Percentiles rank a stretch among this genome's conserved stretches.
Conservation (phyloP, 2,113 vertebrate species). For the Zosterops japonicus region DNA sequence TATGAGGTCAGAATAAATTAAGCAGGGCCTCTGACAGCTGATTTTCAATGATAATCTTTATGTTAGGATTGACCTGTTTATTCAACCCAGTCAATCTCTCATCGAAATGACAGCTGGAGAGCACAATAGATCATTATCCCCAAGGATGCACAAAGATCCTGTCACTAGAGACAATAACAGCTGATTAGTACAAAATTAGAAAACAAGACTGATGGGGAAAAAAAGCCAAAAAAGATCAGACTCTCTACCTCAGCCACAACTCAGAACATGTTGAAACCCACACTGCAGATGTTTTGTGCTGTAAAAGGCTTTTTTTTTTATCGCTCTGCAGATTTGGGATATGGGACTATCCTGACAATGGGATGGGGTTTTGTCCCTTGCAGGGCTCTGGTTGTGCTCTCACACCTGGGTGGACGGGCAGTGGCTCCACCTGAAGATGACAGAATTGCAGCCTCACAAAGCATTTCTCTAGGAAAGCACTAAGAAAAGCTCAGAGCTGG, state of each 20-base stretch:
- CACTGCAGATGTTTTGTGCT: not conserved
- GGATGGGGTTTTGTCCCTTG: not conserved
- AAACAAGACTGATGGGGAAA: not conserved
- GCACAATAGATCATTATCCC: constrained; percentile 15
- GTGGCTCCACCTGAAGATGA: not conserved
- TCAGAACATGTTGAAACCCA: not conserved
- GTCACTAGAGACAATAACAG: constrained; percentile 8
- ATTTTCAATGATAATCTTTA: constrained; percentile 51
- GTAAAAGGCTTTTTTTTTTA: not conserved
- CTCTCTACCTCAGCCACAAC: not conserved
- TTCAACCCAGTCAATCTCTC: constrained; percentile 42
- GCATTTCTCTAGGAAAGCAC: not conserved
- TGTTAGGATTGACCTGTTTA: constrained; percentile 55
- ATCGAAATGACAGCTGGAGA: constrained; percentile 22
- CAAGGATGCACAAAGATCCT: constrained; percentile 8
- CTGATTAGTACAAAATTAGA: constrained; percentile 15
- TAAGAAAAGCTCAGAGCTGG: not conserved
- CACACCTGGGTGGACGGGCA: not conserved
- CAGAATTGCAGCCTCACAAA: not conserved
- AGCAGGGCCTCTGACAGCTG: constrained; percentile 40
- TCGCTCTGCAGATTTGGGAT: not conserved
- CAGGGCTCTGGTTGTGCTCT: not conserved
- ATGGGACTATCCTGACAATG: not conserved
- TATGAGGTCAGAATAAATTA: constrained; percentile 59
- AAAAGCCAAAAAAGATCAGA: not conserved